These are phyloP conservation scores for Anagrus nilaparvatae DNA, from an alignment of 1,140 invertebrate genomes.

Conservation along the genomic window DNA sequence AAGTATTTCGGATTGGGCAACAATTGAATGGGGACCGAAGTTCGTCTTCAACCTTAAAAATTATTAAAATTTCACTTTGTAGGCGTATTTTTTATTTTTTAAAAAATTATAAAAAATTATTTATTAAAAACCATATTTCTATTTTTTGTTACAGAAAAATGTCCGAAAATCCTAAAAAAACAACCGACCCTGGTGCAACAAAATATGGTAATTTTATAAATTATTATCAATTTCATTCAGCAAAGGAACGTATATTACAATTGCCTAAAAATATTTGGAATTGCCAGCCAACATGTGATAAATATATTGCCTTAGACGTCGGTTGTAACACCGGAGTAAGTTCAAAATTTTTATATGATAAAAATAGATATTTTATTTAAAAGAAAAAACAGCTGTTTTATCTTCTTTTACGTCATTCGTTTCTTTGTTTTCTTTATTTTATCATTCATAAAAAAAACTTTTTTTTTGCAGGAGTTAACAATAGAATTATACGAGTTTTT, in stretches of 20 bases:
- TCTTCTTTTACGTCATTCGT: background rate
- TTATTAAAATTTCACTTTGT: too few relatives aligned
- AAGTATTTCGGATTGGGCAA: too few relatives aligned
- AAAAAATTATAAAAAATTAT: too few relatives aligned
- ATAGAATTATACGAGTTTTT: slow-evolving; percentile 47
- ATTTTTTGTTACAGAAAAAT: slow-evolving; percentile 7
- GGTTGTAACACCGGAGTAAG: slow-evolving; percentile 69
- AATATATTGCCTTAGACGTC: slow-evolving; percentile 57
- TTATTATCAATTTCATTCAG: slow-evolving; percentile 72
- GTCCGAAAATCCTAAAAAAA: background rate
- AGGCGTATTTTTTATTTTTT: too few relatives aligned
- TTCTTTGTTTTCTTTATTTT: too few relatives aligned
- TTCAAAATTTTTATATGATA: too few relatives aligned
- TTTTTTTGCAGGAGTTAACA: slow-evolving; percentile 50
- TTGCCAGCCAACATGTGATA: slow-evolving; percentile 28
- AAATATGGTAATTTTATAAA: slow-evolving; percentile 76
- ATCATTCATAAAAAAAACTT: background rate
- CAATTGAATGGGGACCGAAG: too few relatives aligned
- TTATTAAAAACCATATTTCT: too few relatives aligned
- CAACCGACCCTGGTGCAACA: slow-evolving; percentile 59
- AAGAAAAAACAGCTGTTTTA: too few relatives aligned
- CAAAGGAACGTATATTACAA: slow-evolving; percentile 51
- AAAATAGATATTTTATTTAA: too few relatives aligned
- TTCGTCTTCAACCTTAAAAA: too few relatives aligned
- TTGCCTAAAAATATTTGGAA: slow-evolving; percentile 50